Base-by-base conservation (phyloP, 2,888 invertebrate genomes). In the Polydrusus tereticollis region DNA sequence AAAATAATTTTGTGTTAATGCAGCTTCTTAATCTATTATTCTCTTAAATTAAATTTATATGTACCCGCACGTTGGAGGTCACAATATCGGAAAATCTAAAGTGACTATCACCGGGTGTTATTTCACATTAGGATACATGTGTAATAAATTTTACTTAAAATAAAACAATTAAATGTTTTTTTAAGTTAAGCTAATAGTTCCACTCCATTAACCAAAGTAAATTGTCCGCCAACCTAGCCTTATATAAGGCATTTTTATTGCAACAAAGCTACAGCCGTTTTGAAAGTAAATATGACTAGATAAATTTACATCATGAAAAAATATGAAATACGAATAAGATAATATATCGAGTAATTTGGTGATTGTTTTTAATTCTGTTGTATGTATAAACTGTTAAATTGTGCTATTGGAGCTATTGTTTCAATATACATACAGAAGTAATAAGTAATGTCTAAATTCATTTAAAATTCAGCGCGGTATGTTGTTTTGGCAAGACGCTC, bases 171-270 rank as follows among this genome's bases (percentile, higher is more conserved):
- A n/a, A n/a, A 29, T 23, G 16, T 10, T 55, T 29, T 55, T 29
- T 18, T 29, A 50, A 50, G 29, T 29, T 16, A 12, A 55, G 12
- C 52, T 16, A 52, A 55, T 16, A 16, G 64, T 64, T 64, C 64
- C 64, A 64, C 36, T 64, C 64, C 64, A 64, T 64, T 64, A 64
- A 64, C 21, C 21, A 36, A 64, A 64, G 52, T 52, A 50, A 64
- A 55, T 55, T 55, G 29, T 55, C 29, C 52, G 52, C 52, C 14
- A 55, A 55, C 52, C 1, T 55, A 55, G 14, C 29, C 10, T 55
- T 55, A 55, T 55, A 12, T 55, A 55, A 55, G 14, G 52, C 23
- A 55, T 55, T 55, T 29, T 55, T 29, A 16, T 55, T 29, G 18
- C 29, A 55, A 52, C 23, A 29, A 52, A 52, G 29, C 14, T 55